These are phyloP conservation scores for Macrosoma leucophasiata DNA, from an alignment of 2,888 invertebrate genomes.

Conservation along the genomic window DNA sequence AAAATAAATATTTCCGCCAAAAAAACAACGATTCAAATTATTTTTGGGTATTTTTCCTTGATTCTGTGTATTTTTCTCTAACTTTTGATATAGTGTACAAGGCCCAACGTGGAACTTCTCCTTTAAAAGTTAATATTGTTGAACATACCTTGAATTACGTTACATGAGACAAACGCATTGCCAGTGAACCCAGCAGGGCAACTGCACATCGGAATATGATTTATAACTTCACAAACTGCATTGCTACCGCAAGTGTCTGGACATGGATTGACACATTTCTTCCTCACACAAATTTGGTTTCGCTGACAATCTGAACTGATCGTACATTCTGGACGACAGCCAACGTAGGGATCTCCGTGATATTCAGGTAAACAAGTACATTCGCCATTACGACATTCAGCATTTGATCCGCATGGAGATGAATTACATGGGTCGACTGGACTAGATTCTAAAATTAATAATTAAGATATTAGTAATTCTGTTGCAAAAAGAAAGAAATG, in stretches of 20 bases:
- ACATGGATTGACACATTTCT: slow-evolving; percentile 87
- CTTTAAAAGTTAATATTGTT: too few relatives aligned
- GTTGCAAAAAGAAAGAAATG: slow-evolving; percentile 1
- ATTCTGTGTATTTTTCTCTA: too few relatives aligned
- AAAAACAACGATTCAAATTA: too few relatives aligned
- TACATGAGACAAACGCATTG: slow-evolving; percentile 84
- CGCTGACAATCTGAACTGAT: slow-evolving; percentile 83
- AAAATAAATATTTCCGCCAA: too few relatives aligned
- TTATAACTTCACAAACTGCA: slow-evolving; percentile 84
- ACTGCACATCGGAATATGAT: slow-evolving; percentile 86
- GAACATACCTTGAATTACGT: slow-evolving; percentile 72
- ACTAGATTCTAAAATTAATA: slow-evolving; percentile 32
- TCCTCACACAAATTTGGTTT: slow-evolving; percentile 80
- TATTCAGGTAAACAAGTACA: slow-evolving; percentile 84
- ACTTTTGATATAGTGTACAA: too few relatives aligned
- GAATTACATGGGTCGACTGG: slow-evolving; percentile 78
- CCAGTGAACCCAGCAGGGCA: slow-evolving; percentile 83
- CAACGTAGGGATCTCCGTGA: slow-evolving; percentile 84
- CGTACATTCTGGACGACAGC: slow-evolving; percentile 89
- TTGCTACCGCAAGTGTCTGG: slow-evolving; percentile 85
- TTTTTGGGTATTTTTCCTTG: too few relatives aligned
- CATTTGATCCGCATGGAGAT: slow-evolving; percentile 83
- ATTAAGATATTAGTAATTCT: too few relatives aligned
- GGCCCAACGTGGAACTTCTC: too few relatives aligned
- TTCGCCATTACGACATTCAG: slow-evolving; percentile 80